Conservation (phyloP, 2,113 vertebrate species). For the Uria aalge region DNA sequence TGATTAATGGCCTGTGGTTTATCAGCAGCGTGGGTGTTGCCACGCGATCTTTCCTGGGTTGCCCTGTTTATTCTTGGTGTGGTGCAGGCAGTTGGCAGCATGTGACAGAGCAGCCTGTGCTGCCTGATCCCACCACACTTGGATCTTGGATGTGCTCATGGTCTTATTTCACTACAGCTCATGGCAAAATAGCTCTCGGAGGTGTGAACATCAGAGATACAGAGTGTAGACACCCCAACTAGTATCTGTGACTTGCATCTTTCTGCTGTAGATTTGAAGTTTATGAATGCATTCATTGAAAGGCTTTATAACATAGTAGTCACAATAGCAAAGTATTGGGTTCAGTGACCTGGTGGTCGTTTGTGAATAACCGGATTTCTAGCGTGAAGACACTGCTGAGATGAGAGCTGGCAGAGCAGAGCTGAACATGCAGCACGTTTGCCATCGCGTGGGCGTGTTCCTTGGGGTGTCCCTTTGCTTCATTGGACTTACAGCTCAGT, state of each 20-base stretch:
- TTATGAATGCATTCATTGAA: neutral
- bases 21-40: neutral
- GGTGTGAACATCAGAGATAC: neutral
- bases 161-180: neutral
- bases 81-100: neutral
- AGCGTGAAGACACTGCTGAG: neutral
- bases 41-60: neutral
- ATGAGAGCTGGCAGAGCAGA: neutral
- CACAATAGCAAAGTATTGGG: neutral
- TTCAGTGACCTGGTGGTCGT: neutral
- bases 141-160: neutral
- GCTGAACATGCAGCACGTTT: neutral
- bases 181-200: neutral
- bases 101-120: neutral
- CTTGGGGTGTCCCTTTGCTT: neutral
- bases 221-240: neutral
- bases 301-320: neutral
- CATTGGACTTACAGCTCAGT: neutral
- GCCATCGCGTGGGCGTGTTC: rapidly evolving
- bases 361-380: neutral
- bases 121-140: neutral
- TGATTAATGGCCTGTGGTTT: neutral
- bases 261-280: neutral
- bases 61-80: neutral
- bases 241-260: neutral